Percentiles rank a stretch among this genome's conserved stretches.
These are phyloP conservation scores for Macropus fuliginosus DNA, from an alignment of 2,797 vertebrate species.

Conservation along the genomic window DNA sequence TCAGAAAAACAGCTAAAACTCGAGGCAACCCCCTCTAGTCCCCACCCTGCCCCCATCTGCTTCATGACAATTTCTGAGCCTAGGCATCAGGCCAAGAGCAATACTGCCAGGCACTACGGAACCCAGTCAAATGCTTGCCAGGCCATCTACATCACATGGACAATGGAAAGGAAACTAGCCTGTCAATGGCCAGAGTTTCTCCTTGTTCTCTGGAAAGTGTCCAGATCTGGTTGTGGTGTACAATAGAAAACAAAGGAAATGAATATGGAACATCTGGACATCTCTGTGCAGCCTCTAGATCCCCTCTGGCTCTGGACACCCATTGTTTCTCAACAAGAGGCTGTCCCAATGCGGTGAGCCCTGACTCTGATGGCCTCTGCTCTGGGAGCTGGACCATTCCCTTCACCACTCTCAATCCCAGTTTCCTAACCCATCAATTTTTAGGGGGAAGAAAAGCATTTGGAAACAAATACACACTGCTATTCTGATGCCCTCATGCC, in stretches of 20 bases:
- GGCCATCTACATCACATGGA: neutral
- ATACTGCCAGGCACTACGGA: neutral
- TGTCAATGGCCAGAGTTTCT: neutral
- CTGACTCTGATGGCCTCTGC: neutral
- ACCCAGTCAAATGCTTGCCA: neutral
- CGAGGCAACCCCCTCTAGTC: neutral
- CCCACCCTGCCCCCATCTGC: neutral
- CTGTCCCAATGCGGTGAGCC: too few species aligned
- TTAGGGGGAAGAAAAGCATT: neutral
- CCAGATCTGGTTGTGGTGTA: too few species aligned
- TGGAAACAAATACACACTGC: neutral
- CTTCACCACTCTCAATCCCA: neutral
- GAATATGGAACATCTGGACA: neutral
- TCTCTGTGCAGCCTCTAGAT: neutral
- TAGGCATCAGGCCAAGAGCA: too few species aligned
- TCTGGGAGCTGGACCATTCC: neutral
- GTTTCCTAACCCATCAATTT: neutral
- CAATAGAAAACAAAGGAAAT: too few species aligned
- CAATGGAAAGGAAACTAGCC: neutral
- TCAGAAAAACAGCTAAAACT: slow-evolving; percentile 49
- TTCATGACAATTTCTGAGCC: neutral
- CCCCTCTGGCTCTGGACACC: too few species aligned
- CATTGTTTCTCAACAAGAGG: too few species aligned
- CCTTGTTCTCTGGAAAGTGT: neutral
- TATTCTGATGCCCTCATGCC: neutral